These are phyloP conservation scores for Dendrocincla tyrannina DNA, from an alignment of 2,797 vertebrate genomes.

Conservation along the genomic window DNA sequence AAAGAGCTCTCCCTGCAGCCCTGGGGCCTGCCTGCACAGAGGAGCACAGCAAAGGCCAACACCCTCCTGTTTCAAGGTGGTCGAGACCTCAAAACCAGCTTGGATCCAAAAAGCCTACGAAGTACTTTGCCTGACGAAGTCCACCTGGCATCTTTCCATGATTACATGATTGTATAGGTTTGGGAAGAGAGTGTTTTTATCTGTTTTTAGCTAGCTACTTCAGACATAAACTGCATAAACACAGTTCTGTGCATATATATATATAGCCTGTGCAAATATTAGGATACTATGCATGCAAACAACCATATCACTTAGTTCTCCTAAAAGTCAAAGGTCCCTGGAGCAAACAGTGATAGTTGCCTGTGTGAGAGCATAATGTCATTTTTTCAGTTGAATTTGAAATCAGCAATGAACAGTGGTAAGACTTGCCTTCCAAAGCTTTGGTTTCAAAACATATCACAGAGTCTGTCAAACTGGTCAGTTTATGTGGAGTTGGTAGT, in stretches of 20 bases:
- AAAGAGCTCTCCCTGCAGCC: not conserved
- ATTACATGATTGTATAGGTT: not conserved
- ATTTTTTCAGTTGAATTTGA: not conserved
- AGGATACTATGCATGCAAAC: not conserved
- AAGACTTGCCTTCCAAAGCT: not conserved
- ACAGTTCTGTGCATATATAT: not conserved
- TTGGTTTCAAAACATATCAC: not conserved
- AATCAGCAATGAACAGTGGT: not conserved
- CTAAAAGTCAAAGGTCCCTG: not conserved
- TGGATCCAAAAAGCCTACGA: not conserved
- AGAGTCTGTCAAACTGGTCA: not conserved
- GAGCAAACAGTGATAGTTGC: not conserved
- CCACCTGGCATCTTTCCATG: accelerated
- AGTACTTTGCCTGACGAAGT: not conserved
- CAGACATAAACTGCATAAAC: not conserved
- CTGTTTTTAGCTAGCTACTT: not conserved
- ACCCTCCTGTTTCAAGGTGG: not conserved
- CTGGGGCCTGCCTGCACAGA: not conserved
- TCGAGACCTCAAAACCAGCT: not conserved
- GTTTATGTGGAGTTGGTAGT: not conserved
- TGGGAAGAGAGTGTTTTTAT: not conserved
- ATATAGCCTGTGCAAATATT: slow-evolving; percentile 6
- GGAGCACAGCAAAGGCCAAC: not conserved
- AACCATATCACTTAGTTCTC: not conserved
- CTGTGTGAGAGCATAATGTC: not conserved